Base-by-base conservation (phyloP, 2,113 vertebrate genomes). In the Syngnathoides biaculeatus region DNA sequence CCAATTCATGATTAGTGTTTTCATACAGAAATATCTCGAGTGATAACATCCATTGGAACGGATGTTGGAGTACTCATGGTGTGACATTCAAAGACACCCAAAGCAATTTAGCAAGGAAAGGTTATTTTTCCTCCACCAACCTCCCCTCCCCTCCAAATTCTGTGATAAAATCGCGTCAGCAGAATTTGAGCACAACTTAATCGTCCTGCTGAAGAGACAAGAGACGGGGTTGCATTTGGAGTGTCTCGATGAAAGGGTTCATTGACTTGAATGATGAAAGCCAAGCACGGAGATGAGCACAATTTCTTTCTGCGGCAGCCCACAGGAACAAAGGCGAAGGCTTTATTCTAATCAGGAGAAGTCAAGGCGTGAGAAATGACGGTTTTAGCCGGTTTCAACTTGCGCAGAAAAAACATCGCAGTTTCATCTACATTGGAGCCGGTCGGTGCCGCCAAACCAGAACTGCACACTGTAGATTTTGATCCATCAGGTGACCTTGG, bases 181-280 rank as follows among this genome's bases (percentile, higher is more conserved):
- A 84, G 27, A 75, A 78, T 81, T 52, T 71, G 64, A 75, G 77
- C 67, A 67, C 65, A 89, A 85, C 59, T 58, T 78, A 84, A 81
- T 83, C 63, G 30, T 76, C 64, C 65, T 77, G 58, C 75, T 67
- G 84, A 62, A 75, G 76, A 83, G 79, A 85, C 74, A 81, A 56
- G 67, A 71, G 78, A 85, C 81, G 79, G 79, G 83, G 89, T 91
- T 90, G 83, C 79, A 79, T 89, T 43, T 62, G 60, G 40, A 62
- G 60, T 17, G 39, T 62, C 89, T 87, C 83, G 72, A 86, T 89
- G 80, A 89, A 91, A 88, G 79, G 86, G 80, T 64, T 78, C 84
- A 92, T 89, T 88, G 88, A 91, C 90, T 90, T 90, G 84, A 90
- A 77, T 77, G 88, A 91, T 89, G 84, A 84, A 88, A 83, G 74